phyloP scores from a whole-genome alignment of 1,140 invertebrate species.

The Aradophagus sp. region DNA sequence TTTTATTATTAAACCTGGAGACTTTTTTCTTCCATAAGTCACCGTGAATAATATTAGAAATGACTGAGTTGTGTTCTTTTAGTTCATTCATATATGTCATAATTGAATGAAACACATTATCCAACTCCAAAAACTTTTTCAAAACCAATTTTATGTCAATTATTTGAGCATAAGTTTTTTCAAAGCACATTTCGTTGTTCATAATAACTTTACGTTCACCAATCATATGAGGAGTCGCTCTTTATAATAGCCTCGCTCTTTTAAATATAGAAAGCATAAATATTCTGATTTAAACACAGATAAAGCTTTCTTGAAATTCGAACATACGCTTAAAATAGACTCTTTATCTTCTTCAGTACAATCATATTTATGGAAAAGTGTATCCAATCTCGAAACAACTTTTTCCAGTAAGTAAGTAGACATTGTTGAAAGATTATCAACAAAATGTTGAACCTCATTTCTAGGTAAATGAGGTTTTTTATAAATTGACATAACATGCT shows the following conservation, averaged over 20 bases:
- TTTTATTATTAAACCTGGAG: slow-evolving; percentile 5
- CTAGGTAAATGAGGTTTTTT: slow-evolving; percentile 12
- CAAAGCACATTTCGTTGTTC: slow-evolving; percentile 6
- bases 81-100: slow-evolving; percentile 12
- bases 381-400: slow-evolving; percentile 5
- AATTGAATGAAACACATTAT: slow-evolving; percentile 15
- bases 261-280: slow-evolving; percentile 12
- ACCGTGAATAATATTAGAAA: slow-evolving; percentile 8
- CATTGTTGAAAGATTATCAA: slow-evolving; percentile 11
- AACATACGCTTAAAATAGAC: slow-evolving; percentile 4
- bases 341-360: slow-evolving; percentile 2
- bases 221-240: slow-evolving; percentile 13
- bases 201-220: slow-evolving; percentile 5
- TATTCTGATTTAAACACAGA: slow-evolving; percentile 15
- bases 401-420: slow-evolving; percentile 13
- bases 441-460: slow-evolving; percentile 13
- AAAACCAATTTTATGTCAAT: slow-evolving; percentile 5
- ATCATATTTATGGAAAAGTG: slow-evolving; percentile 25
- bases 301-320: slow-evolving; percentile 7
- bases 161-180: slow-evolving; percentile 17
- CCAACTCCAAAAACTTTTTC: slow-evolving; percentile 29
- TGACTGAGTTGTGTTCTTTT: background rate
- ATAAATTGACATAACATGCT: slow-evolving; percentile 5
- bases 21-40: slow-evolving; percentile 14
- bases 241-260: slow-evolving; percentile 7